Conservation (phyloP, 2,888 invertebrate genomes). For the Ecdyonurus torrentis region DNA sequence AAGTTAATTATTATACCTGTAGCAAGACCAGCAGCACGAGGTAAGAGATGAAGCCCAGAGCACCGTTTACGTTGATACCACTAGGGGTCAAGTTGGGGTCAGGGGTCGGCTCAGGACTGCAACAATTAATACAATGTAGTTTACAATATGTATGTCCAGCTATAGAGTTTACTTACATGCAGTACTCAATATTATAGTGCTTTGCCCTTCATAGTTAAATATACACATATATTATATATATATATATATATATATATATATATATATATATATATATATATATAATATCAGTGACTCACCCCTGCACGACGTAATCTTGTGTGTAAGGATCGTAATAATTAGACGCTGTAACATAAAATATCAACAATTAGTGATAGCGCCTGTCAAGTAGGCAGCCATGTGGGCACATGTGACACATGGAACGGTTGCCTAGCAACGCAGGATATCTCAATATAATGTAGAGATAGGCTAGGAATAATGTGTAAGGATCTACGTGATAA, state of each 20-base stretch:
- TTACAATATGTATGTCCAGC: neutral
- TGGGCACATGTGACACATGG: too few relatives aligned
- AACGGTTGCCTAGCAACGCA: too few relatives aligned
- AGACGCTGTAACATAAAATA: neutral
- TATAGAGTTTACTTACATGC: neutral
- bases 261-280: neutral
- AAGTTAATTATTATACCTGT: neutral
- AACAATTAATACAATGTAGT: neutral
- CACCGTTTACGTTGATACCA: constrained; percentile 1
- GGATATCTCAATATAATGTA: too few relatives aligned
- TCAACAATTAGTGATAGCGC: too few relatives aligned
- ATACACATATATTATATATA: too few relatives aligned
- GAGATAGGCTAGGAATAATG: too few relatives aligned
- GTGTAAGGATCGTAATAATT: neutral
- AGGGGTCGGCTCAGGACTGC: neutral
- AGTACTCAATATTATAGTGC: neutral
- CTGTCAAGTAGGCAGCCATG: too few relatives aligned
- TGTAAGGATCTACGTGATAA: too few relatives aligned
- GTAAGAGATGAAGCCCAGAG: neutral
- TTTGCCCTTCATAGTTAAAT: too few relatives aligned
- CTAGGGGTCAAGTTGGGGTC: neutral
- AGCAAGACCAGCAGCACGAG: constrained; percentile 1
- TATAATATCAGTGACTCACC: too few relatives aligned
- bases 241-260: too few relatives aligned
- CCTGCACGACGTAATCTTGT: neutral